Base-by-base conservation (phyloP, 2,888 invertebrate species). In the Eugnorisma glareosa region DNA sequence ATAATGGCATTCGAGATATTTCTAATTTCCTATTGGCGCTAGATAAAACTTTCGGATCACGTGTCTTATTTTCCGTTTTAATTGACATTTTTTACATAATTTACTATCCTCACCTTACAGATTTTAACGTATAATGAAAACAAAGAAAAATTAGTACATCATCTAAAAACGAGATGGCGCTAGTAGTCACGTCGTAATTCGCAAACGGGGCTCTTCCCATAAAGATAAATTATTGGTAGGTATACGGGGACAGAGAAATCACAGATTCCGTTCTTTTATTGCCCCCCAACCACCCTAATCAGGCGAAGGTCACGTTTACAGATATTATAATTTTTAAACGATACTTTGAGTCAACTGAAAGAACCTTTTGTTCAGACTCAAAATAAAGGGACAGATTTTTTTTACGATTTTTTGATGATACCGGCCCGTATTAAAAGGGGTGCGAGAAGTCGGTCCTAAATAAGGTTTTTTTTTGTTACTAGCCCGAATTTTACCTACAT, bases 291-390 rank as follows among this genome's bases (percentile, higher is more conserved):
- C 45, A 57, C 59, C 18, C 43, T 10, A 59, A 59, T 8, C 37
- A 48, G 37, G n/a, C 21, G 48, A 61, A 75, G 37, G 61, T 73
- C 13, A 72, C 40, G n/a, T 73, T 61, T 40, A 73, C 21, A 37
- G 57, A n/a, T 45, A 45, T 67, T 45, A 71, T n/a, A n/a, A n/a
- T 37, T n/a, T 37, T 3, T 4, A n/a, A 59, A 61, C 21, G n/a
- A 7, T 40, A n/a, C 15, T 40, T 64, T n/a, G n/a, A n/a, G 64
- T 40, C n/a, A 7, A 21, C 0, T 61, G 10, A 31, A 45, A 35
- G 59, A 21, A 37, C 37, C 2, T 40, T n/a, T 28, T n/a, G n/a
- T 64, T 61, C 13, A 64, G 1, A 64, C 8, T 40, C 40, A 40
- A 8, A 18, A 59, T 59, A 59, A 59, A 10, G 1, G 10, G 59